A percentile compares a stretch with the other conserved stretches of the same genome.
These are phyloP conservation scores for Hirundo rustica DNA, from an alignment of 2,797 vertebrate genomes.

Conservation along the genomic window DNA sequence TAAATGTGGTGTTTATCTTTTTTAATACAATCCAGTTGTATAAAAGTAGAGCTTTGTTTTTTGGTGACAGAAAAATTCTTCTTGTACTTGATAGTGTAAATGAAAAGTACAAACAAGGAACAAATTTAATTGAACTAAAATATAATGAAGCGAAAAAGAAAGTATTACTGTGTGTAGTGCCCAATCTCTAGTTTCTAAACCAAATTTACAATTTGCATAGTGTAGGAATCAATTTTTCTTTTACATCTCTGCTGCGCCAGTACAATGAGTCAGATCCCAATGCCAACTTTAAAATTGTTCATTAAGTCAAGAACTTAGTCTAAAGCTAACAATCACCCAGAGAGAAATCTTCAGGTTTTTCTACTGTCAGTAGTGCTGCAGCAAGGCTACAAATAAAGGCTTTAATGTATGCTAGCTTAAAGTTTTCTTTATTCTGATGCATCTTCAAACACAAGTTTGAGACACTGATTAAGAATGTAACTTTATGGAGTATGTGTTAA, in stretches of 20 bases:
- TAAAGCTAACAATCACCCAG: neutral
- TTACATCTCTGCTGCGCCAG: neutral
- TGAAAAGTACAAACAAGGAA: neutral
- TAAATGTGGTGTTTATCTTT: neutral
- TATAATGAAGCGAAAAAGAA: neutral
- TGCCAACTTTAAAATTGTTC: neutral
- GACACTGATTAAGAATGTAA: conserved; percentile 15
- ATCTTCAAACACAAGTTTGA: conserved; percentile 35
- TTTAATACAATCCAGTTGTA: neutral
- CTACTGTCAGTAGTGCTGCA: neutral
- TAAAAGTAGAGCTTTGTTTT: neutral
- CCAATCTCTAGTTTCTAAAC: neutral
- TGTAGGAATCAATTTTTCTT: neutral
- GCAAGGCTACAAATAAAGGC: neutral
- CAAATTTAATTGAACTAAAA: neutral
- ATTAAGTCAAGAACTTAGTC: neutral
- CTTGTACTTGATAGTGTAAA: neutral
- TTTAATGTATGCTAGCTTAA: conserved; percentile 20
- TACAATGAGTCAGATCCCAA: neutral
- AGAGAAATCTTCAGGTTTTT: neutral
- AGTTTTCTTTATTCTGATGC: conserved; percentile 4
- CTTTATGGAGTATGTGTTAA: neutral
- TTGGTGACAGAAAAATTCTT: neutral
- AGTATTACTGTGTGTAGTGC: neutral
- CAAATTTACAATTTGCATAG: neutral